Conservation (phyloP, 2,888 invertebrate genomes). For the Frankliniella fusca region DNA sequence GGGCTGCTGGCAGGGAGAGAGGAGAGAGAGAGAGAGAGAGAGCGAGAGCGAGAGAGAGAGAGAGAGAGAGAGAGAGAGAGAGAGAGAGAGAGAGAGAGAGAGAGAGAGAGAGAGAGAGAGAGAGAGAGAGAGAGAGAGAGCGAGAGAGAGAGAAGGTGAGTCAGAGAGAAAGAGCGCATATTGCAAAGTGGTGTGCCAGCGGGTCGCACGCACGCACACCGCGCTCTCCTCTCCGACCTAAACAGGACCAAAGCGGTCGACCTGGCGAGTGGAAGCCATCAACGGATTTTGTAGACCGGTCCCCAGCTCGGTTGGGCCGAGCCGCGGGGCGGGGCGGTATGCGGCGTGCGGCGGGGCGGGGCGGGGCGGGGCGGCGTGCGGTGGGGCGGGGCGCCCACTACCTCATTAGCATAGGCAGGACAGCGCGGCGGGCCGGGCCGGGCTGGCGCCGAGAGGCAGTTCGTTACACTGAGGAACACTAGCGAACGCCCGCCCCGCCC, state of each 20-base stretch:
- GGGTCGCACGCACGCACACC: too few relatives aligned
- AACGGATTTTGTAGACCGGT: neutral
- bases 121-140: slow-evolving; percentile 1
- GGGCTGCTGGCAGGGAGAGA: too few relatives aligned
- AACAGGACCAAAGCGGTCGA: too few relatives aligned
- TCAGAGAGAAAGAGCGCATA: neutral
- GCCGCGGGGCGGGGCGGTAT: neutral
- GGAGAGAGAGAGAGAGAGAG: neutral
- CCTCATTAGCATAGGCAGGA: too few relatives aligned
- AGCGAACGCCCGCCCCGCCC: neutral
- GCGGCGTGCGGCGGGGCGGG: too few relatives aligned
- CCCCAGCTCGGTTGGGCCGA: neutral
- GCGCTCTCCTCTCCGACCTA: too few relatives aligned
- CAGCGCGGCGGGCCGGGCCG: neutral
- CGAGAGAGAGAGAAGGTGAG: neutral
- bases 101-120: slow-evolving; percentile 1
- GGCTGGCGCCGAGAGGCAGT: neutral
- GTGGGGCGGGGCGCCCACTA: too few relatives aligned
- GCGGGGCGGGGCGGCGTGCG: too few relatives aligned
- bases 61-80: too few relatives aligned
- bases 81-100: neutral
- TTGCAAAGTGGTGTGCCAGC: neutral
- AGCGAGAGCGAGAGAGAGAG: too few relatives aligned
- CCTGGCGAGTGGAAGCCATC: neutral
- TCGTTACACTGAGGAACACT: neutral